Percentiles rank a stretch among this genome's conserved stretches.
Evolutionary conservation across 2,888 invertebrate genomes (phyloP).

Genomic region (Odontocolon sp.): DNA sequence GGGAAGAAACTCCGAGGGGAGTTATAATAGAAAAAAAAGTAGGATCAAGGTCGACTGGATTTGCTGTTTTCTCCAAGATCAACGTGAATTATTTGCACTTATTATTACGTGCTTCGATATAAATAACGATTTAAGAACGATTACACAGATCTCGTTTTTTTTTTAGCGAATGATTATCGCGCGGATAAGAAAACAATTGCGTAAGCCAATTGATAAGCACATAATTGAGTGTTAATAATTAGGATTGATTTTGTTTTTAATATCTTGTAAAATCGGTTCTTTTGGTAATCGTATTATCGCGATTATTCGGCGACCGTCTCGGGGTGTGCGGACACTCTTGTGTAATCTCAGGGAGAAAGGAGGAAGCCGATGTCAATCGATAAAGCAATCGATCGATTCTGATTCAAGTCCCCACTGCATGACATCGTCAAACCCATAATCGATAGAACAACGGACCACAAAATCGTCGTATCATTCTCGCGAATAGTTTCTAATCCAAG

Average conservation of each 20-base stretch:
- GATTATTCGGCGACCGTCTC: constrained; percentile 16
- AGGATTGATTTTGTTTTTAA: too few relatives aligned
- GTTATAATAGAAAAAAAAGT: not conserved
- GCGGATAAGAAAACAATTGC: not conserved
- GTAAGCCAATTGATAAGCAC: too few relatives aligned
- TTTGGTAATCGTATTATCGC: constrained; percentile 2
- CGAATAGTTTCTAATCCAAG: constrained; percentile 67
- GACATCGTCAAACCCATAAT: constrained; percentile 9
- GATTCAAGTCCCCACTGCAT: constrained; percentile 17
- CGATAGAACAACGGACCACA: constrained; percentile 28
- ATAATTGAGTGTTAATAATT: too few relatives aligned
- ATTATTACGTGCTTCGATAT: not conserved
- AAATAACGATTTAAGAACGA: constrained; percentile 16
- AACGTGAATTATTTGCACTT: constrained; percentile 3
- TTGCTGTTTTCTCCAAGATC: not conserved
- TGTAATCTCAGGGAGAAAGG: constrained; percentile 74
- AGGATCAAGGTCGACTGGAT: not conserved
- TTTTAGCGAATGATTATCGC: not conserved
- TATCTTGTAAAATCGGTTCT: too few relatives aligned
- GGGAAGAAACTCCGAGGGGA: not conserved
- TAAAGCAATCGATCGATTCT: constrained; percentile 60
- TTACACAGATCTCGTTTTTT: not conserved
- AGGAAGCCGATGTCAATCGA: constrained; percentile 71
- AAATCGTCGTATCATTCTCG: constrained; percentile 75
- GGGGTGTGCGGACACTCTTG: constrained; percentile 23